A percentile compares a stretch with the other conserved stretches of the same genome.
Evolutionary conservation across 92 coral and sea anemone genomes (phyloP).

Genomic region (Micromussa lordhowensis): DNA sequence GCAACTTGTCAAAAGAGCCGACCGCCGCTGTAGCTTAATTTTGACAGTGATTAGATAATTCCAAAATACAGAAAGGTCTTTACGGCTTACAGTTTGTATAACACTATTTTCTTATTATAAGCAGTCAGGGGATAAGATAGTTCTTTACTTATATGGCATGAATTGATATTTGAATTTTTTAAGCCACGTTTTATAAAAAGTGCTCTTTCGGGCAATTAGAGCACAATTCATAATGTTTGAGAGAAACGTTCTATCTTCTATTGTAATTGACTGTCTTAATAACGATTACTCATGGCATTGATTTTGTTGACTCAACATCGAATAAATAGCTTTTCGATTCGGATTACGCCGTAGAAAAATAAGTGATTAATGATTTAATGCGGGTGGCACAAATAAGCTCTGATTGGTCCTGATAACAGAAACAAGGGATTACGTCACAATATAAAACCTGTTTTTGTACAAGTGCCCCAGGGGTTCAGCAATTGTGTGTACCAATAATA

Average conservation of each 20-base stretch:
- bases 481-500: neutral
- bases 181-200: neutral
- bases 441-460: conserved; percentile 31
- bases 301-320: neutral
- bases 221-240: too few species aligned
- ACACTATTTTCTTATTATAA: neutral
- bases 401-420: neutral
- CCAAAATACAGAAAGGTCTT: neutral
- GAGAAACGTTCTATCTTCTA: too few species aligned
- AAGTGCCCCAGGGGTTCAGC: neutral
- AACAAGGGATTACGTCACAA: conserved; percentile 32
- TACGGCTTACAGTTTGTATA: neutral
- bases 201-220: neutral
- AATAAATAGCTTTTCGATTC: neutral
- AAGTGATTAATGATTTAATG: neutral
- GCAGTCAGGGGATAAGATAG: neutral
- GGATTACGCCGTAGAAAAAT: neutral
- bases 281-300: neutral
- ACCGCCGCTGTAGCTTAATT: neutral
- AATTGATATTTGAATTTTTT: neutral
- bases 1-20: neutral
- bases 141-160: neutral
- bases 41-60: neutral
- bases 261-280: neutral
- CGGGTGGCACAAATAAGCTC: neutral